phyloP scores from a whole-genome alignment of 2,888 invertebrate species.

The Hyposoter didymator region DNA sequence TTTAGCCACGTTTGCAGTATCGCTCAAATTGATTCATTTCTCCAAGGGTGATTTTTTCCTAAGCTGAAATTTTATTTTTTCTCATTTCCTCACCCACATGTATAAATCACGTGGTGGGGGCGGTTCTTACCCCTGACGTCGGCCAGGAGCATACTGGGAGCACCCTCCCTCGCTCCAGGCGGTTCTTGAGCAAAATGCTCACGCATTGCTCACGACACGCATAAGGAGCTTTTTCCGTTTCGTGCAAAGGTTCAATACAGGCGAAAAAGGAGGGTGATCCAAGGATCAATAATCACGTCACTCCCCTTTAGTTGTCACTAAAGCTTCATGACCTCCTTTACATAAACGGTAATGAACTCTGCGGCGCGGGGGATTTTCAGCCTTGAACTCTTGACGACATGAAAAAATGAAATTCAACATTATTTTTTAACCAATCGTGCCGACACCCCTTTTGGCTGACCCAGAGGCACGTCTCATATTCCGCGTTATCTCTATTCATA shows the following conservation, averaged over 20 bases:
- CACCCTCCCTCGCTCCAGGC: constrained; percentile 31
- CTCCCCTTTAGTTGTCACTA: constrained; percentile 26
- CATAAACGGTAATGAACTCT: not conserved
- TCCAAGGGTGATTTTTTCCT: not conserved
- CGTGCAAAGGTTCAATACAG: constrained; percentile 20
- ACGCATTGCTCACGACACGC: constrained; percentile 42
- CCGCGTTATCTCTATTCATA: too few species aligned
- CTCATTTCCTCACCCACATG: constrained; percentile 3
- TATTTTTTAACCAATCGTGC: not conserved
- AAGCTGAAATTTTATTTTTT: not conserved
- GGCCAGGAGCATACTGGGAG: constrained; percentile 9
- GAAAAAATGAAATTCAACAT: not conserved
- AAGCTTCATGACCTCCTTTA: not conserved
- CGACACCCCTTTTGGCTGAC: too few species aligned
- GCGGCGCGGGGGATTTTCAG: not conserved
- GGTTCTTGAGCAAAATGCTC: constrained; percentile 42
- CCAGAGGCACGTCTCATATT: too few species aligned
- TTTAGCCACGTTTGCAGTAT: not conserved
- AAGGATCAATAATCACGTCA: constrained; percentile 56
- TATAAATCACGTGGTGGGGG: constrained; percentile 24
- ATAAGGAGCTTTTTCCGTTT: constrained; percentile 27
- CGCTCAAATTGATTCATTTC: not conserved
- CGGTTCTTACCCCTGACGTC: not conserved
- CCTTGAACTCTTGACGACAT: not conserved
- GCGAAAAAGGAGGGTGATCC: constrained; percentile 25